Evolutionary conservation across 2,888 invertebrate species (phyloP).

Genomic region (Lysandra coridon): DNA sequence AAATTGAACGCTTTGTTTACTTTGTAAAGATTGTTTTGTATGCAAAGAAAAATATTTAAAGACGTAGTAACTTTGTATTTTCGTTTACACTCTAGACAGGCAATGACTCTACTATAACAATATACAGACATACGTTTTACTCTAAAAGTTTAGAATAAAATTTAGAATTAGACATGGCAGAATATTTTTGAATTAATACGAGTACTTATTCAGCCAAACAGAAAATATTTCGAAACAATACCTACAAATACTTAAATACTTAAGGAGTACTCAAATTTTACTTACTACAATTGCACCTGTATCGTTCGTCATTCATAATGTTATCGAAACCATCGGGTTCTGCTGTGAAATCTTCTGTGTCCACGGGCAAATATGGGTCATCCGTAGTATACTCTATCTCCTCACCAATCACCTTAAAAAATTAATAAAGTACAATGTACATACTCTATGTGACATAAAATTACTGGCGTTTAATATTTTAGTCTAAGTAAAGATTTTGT

Average conservation of each 20-base stretch:
- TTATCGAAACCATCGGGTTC: slow-evolving; percentile 33
- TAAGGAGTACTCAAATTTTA: slow-evolving; percentile 38
- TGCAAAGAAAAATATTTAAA: neutral
- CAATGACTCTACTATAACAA: no score
- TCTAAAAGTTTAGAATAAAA: neutral
- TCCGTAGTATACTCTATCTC: slow-evolving; percentile 23
- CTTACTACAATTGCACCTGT: slow-evolving; percentile 68
- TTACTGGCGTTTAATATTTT: no score
- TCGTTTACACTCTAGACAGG: neutral
- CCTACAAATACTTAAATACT: neutral
- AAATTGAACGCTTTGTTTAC: neutral
- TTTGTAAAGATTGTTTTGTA: neutral
- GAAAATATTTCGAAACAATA: neutral
- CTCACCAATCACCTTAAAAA: slow-evolving; percentile 8
- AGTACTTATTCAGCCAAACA: neutral
- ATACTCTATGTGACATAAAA: no score
- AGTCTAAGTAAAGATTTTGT: no score
- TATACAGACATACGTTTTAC: no score
- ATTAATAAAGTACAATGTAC: no score
- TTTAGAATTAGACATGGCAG: neutral
- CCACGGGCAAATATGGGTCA: neutral
- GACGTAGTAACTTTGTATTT: no score
- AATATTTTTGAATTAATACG: neutral
- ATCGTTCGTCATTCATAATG: slow-evolving; percentile 41
- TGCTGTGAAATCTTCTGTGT: slow-evolving; percentile 38